Percentiles rank a stretch among this genome's conserved stretches.
phyloP scores from a whole-genome alignment of 2,797 vertebrate genomes.

The Pseudochirops cupreus region DNA sequence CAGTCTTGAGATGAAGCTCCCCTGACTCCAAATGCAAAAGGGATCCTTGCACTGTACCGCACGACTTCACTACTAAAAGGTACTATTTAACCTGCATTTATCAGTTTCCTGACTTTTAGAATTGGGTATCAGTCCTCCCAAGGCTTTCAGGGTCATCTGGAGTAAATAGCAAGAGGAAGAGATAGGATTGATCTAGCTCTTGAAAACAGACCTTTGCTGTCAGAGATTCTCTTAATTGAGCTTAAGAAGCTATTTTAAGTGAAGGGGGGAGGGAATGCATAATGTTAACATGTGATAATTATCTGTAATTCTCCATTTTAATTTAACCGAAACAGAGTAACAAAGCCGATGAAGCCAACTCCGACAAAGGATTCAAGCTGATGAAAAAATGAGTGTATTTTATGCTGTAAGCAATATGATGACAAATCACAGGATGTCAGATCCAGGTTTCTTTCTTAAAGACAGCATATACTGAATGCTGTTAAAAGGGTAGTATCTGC shows the following conservation, averaged over 20 bases:
- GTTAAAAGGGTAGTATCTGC: background rate
- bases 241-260: slow-evolving; percentile 73
- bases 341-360: slow-evolving; percentile 51
- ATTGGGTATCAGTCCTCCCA: slow-evolving; percentile 45
- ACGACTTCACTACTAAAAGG: background rate
- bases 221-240: slow-evolving; percentile 67
- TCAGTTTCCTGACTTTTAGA: slow-evolving; percentile 36
- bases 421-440: slow-evolving; percentile 35
- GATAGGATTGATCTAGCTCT: background rate
- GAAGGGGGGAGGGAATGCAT: slow-evolving; percentile 8
- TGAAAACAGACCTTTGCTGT: slow-evolving; percentile 56
- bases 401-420: slow-evolving; percentile 11
- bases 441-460: slow-evolving; percentile 60
- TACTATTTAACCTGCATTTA: slow-evolving; percentile 16
- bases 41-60: background rate
- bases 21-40: background rate
- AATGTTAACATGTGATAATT: slow-evolving; percentile 50
- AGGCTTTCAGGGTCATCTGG: slow-evolving; percentile 44
- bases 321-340: slow-evolving; percentile 70
- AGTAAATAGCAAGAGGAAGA: slow-evolving; percentile 53
- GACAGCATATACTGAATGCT: background rate
- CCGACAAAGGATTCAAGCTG: slow-evolving; percentile 38
- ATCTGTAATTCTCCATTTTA: slow-evolving; percentile 66
- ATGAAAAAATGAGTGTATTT: slow-evolving; percentile 57
- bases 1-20: background rate